phyloP scores from a whole-genome alignment of 1,140 invertebrate genomes.

The Hypsibius dujardini region DNA sequence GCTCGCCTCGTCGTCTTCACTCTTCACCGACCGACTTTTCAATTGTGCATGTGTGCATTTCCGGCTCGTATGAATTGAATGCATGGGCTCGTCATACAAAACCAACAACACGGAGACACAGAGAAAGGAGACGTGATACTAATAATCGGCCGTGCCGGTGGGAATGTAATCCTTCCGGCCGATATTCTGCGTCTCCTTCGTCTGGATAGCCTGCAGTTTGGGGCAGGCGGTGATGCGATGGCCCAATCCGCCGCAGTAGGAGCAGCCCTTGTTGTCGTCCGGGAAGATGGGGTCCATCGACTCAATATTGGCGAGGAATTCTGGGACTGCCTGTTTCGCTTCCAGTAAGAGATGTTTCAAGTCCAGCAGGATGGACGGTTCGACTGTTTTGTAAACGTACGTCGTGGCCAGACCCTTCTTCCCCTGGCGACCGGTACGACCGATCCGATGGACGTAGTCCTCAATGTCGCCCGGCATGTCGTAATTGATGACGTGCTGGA shows the following conservation, averaged over 20 bases:
- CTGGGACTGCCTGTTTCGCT: slow-evolving; percentile 80
- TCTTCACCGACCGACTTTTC: no score
- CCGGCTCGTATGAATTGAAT: no score
- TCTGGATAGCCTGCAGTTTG: slow-evolving; percentile 90
- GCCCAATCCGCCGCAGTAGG: slow-evolving; percentile 93
- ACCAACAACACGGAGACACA: no score
- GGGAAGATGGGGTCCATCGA: slow-evolving; percentile 78
- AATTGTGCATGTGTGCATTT: no score
- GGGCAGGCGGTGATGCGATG: slow-evolving; percentile 98
- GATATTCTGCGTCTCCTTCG: no score
- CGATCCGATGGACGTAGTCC: slow-evolving; percentile 89
- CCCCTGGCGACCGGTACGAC: slow-evolving; percentile 82
- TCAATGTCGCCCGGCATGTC: slow-evolving; percentile 99
- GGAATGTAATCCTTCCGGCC: no score
- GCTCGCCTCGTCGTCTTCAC: no score
- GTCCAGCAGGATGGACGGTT: slow-evolving; percentile 83
- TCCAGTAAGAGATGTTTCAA: slow-evolving; percentile 89
- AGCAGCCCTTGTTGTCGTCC: slow-evolving; percentile 83
- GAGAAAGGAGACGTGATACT: no score
- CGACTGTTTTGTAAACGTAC: slow-evolving; percentile 58
- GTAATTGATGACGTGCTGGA: slow-evolving; percentile 98
- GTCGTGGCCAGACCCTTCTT: slow-evolving; percentile 89
- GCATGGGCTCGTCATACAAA: no score
- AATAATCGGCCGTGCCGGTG: no score
- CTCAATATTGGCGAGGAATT: slow-evolving; percentile 74